phyloP scores from a whole-genome alignment of 2,888 invertebrate species.

The Electrophaes corylata region DNA sequence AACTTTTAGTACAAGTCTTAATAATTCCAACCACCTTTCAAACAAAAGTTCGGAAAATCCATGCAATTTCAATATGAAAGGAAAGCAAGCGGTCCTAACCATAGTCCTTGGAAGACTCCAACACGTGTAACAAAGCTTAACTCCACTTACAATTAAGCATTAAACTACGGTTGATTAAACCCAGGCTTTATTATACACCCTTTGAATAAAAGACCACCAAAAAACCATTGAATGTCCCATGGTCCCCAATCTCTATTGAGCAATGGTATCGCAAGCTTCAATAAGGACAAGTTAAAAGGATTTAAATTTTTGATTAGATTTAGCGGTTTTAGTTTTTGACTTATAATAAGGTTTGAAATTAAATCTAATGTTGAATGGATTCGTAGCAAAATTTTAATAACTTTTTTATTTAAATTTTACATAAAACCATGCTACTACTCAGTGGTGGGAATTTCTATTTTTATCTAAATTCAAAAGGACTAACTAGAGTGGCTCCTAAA shows the following conservation, averaged over 20 bases:
- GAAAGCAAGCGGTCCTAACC: constrained; percentile 52
- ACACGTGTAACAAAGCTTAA: constrained; percentile 81
- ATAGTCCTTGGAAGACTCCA: constrained; percentile 64
- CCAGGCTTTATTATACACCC: constrained; percentile 74
- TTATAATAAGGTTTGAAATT: constrained; percentile 27
- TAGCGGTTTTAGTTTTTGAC: constrained; percentile 53
- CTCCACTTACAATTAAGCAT: constrained; percentile 82
- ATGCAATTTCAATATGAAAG: constrained; percentile 70
- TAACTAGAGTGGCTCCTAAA: no score
- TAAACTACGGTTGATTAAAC: constrained; percentile 82
- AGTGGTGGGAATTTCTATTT: no score
- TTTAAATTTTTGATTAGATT: constrained; percentile 45
- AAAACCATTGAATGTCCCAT: constrained; percentile 67
- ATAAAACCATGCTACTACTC: no score
- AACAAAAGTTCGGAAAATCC: constrained; percentile 28
- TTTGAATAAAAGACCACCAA: constrained; percentile 74
- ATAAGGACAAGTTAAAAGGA: constrained; percentile 41
- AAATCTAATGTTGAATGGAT: background rate
- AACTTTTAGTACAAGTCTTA: background rate
- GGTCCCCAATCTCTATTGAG: constrained; percentile 45
- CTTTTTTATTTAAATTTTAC: background rate
- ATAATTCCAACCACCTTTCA: background rate
- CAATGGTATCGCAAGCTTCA: constrained; percentile 52
- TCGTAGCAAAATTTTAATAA: background rate
- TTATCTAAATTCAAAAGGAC: no score